Evolutionary conservation across 2,888 invertebrate species (phyloP).

Genomic region (Neria commutata): DNA sequence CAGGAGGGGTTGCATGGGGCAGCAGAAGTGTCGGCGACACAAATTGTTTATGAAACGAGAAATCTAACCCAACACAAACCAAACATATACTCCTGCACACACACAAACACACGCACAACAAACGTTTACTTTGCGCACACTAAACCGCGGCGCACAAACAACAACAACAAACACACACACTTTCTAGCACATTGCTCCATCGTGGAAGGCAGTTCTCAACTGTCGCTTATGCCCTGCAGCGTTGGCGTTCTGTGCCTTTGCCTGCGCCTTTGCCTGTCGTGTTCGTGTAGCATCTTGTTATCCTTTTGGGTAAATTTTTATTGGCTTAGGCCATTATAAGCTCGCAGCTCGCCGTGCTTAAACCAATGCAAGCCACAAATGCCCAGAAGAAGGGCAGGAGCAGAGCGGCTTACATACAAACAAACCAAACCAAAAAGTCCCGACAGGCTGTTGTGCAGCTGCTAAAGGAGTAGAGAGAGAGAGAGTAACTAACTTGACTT

Average conservation of each 20-base stretch:
- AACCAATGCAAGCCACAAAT: neutral
- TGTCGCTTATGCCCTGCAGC: too few species aligned
- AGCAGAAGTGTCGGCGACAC: slow-evolving; percentile 7
- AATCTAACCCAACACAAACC: neutral
- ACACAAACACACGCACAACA: neutral
- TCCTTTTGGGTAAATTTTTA: slow-evolving; percentile 15
- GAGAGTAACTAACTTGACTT: neutral
- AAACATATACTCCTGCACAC: neutral
- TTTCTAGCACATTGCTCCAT: too few species aligned
- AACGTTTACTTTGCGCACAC: neutral
- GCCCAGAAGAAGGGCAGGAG: too few species aligned
- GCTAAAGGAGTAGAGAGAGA: too few species aligned
- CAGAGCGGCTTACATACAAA: too few species aligned
- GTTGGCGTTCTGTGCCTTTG: neutral
- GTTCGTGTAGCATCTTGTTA: slow-evolving; percentile 4
- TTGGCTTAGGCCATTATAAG: slow-evolving; percentile 21
- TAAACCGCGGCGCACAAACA: too few species aligned
- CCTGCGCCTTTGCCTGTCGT: slow-evolving; percentile 5
- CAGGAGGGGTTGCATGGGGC: neutral
- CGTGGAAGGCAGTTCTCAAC: too few species aligned
- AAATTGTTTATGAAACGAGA: slow-evolving; percentile 23
- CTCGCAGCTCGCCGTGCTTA: slow-evolving; percentile 18
- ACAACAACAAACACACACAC: too few species aligned
- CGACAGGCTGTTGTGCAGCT: too few species aligned
- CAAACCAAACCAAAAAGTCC: too few species aligned